phyloP scores from a whole-genome alignment of 2,797 vertebrate species.

The Oryzias dopingdopingensis region DNA sequence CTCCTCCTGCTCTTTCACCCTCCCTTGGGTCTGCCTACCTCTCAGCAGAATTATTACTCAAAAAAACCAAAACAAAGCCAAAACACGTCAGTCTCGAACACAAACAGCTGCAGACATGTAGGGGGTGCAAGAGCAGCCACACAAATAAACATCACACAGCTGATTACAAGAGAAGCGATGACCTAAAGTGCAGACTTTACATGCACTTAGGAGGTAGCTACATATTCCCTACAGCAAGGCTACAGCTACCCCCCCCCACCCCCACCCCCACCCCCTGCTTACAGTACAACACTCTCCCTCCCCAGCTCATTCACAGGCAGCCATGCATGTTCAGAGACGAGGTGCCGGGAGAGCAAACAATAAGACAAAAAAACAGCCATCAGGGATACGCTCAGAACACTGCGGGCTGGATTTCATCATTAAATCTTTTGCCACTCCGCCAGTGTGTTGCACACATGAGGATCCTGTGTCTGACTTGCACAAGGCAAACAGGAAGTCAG shows the following conservation, averaged over 20 bases:
- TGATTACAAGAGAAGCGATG: constrained; percentile 28
- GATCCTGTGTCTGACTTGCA: constrained; percentile 76
- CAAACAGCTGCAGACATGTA: constrained; percentile 30
- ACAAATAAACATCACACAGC: constrained; percentile 25
- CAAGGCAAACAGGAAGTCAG: constrained; percentile 80
- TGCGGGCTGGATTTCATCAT: constrained; percentile 55
- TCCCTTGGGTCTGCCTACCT: constrained; percentile 68
- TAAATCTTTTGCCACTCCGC: constrained; percentile 43
- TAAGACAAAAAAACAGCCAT: constrained; percentile 42
- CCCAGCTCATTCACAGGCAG: constrained; percentile 50
- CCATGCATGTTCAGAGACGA: constrained; percentile 57
- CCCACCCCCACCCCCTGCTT: constrained; percentile 7
- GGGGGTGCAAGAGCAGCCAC: constrained; percentile 30
- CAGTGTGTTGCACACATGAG: constrained; percentile 58
- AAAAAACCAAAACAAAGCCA: constrained; percentile 24
- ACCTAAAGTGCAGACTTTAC: constrained; percentile 28
- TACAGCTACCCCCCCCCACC: constrained; percentile 9
- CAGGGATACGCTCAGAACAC: constrained; percentile 37
- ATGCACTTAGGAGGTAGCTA: constrained; percentile 33
- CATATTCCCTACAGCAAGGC: constrained; percentile 43
- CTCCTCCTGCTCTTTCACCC: constrained; percentile 50
- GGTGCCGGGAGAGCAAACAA: constrained; percentile 48
- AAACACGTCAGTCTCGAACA: constrained; percentile 23
- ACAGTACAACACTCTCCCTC: constrained; percentile 20
- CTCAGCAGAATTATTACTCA: constrained; percentile 73